Conservation (phyloP, 2,888 invertebrate species). For the Drosophila paramelanica region DNA sequence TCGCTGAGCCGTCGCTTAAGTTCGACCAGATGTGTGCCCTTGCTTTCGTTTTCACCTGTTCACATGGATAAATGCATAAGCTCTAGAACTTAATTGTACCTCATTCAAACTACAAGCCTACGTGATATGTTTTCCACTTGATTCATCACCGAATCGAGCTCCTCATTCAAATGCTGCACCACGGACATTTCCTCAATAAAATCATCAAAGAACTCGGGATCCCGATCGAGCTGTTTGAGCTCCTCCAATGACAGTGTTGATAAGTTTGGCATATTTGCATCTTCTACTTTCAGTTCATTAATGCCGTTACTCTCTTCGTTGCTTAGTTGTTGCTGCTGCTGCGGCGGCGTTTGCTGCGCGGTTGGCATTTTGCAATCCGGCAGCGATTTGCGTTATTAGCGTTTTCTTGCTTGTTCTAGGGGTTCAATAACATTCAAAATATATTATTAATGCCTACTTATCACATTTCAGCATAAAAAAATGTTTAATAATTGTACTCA, state of each 20-base stretch:
- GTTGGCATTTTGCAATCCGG: constrained; percentile 57
- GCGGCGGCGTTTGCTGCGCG: constrained; percentile 57
- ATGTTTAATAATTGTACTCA: constrained; percentile 6
- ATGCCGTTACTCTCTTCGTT: constrained; percentile 40
- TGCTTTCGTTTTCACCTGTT: constrained; percentile 88
- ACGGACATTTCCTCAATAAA: constrained; percentile 89
- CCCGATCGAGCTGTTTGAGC: constrained; percentile 89
- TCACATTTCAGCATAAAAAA: neutral
- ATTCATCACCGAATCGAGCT: constrained; percentile 89
- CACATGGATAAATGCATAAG: constrained; percentile 28
- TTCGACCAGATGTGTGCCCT: constrained; percentile 85
- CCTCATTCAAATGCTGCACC: constrained; percentile 88
- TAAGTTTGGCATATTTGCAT: constrained; percentile 82
- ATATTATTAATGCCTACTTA: constrained; percentile 1
- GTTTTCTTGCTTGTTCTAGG: constrained; percentile 16
- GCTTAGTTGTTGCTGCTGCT: constrained; percentile 25
- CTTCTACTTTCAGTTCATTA: constrained; percentile 38
- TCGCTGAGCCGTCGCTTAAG: constrained; percentile 87
- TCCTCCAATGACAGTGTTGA: constrained; percentile 87
- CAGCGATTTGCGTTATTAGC: constrained; percentile 18
- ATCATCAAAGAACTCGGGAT: constrained; percentile 90
- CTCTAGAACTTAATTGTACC: neutral
- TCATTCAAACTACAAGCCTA: constrained; percentile 69
- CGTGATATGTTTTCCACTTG: constrained; percentile 90
- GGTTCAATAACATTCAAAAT: constrained; percentile 1